Conservation (phyloP, 2,888 invertebrate species). For the Tenodera sinensis region DNA sequence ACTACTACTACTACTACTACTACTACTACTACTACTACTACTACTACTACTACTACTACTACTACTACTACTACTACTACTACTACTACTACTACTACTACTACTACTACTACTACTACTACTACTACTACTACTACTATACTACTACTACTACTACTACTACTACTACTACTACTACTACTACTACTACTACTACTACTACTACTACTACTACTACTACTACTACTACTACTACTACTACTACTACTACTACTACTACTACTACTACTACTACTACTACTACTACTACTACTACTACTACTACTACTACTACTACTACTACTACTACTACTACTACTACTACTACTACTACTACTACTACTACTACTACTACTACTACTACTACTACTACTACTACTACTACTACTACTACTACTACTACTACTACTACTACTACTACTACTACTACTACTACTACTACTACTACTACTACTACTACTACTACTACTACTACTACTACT, state of each 20-base stretch:
- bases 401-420: conserved; percentile 23
- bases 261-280: conserved; percentile 7
- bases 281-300: conserved; percentile 7
- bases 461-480: conserved; percentile 5
- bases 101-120: background rate
- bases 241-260: conserved; percentile 7
- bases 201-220: conserved; percentile 11
- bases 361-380: conserved; percentile 7
- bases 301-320: conserved; percentile 9
- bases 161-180: too few relatives aligned
- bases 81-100: background rate
- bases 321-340: conserved; percentile 7
- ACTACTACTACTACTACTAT: too few relatives aligned
- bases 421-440: conserved; percentile 41
- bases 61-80: background rate
- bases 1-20: background rate
- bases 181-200: conserved; percentile 36
- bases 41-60: background rate
- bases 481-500: conserved; percentile 7
- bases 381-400: conserved; percentile 7
- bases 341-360: conserved; percentile 7
- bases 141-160: too few relatives aligned
- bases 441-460: conserved; percentile 5
- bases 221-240: conserved; percentile 7
- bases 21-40: background rate